Percentiles rank a stretch among this genome's conserved stretches.
Evolutionary conservation across 2,888 invertebrate genomes (phyloP).

Genomic region (Torymus aiolomorphi): DNA sequence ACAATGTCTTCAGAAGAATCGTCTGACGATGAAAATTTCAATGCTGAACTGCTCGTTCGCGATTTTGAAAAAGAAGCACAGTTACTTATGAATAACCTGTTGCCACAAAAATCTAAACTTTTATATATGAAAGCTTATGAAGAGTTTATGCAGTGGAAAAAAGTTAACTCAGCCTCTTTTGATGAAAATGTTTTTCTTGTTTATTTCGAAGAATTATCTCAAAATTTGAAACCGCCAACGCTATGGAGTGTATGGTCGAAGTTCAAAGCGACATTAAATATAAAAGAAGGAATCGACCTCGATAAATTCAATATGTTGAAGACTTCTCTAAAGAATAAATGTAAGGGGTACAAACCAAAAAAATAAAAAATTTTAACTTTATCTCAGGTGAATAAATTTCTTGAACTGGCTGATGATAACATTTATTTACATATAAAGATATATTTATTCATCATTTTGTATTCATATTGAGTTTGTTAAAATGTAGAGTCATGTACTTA

Average conservation of each 20-base stretch:
- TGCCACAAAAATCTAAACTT: no score
- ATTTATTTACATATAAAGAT: conserved; percentile 8
- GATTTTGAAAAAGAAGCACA: conserved; percentile 13
- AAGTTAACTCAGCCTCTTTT: background rate
- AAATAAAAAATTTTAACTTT: background rate
- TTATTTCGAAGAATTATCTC: background rate
- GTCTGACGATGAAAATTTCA: background rate
- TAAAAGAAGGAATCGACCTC: background rate
- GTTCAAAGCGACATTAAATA: conserved; percentile 6
- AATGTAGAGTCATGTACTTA: background rate
- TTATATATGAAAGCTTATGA: background rate
- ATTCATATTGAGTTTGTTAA: conserved; percentile 9
- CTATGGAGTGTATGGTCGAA: conserved; percentile 14
- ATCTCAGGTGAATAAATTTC: no score
- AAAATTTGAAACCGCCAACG: conserved; percentile 10
- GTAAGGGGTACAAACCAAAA: background rate
- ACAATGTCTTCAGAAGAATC: no score
- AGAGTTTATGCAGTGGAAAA: background rate
- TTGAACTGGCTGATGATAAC: background rate
- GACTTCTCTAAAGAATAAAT: background rate
- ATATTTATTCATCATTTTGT: no score
- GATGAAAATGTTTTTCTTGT: background rate
- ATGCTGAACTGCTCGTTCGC: background rate
- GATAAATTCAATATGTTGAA: background rate
- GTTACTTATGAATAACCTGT: background rate